Conservation (phyloP, 1,140 invertebrate species). For the Tenebrio molitor region DNA sequence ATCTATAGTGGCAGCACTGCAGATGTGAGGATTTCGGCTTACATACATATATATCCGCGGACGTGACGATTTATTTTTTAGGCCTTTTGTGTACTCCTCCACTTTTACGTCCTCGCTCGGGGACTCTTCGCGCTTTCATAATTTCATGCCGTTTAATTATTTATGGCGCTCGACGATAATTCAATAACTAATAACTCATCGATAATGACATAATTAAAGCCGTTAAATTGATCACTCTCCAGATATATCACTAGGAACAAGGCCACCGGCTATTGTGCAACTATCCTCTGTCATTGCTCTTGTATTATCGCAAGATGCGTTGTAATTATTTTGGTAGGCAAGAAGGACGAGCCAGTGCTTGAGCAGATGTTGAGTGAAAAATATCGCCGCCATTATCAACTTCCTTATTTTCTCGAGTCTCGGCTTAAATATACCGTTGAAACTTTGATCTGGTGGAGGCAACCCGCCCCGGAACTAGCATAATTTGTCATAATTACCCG, state of each 20-base stretch:
- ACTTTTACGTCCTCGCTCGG: background rate
- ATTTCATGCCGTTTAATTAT: background rate
- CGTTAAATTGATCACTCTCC: background rate
- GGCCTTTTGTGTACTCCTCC: constrained; percentile 19
- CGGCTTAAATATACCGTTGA: background rate
- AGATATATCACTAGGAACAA: background rate
- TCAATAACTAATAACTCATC: constrained; percentile 1
- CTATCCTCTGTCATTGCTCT: too few relatives aligned
- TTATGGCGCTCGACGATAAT: background rate
- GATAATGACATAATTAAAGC: background rate
- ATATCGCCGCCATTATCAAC: too few relatives aligned
- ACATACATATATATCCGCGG: constrained; percentile 42
- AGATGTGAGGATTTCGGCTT: constrained; percentile 49
- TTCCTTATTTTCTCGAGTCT: too few relatives aligned
- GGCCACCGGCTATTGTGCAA: too few relatives aligned
- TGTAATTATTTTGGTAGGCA: too few relatives aligned
- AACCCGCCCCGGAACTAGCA: background rate
- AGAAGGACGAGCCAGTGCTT: too few relatives aligned
- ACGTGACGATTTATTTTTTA: constrained; percentile 40
- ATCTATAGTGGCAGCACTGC: constrained; percentile 46
- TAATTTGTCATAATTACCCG: constrained; percentile 51
- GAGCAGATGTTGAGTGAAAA: too few relatives aligned
- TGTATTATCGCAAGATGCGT: too few relatives aligned
- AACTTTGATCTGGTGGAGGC: background rate
- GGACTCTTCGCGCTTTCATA: background rate